Evolutionary conservation across 2,113 vertebrate species (phyloP).

Genomic region (Struthio camelus): DNA sequence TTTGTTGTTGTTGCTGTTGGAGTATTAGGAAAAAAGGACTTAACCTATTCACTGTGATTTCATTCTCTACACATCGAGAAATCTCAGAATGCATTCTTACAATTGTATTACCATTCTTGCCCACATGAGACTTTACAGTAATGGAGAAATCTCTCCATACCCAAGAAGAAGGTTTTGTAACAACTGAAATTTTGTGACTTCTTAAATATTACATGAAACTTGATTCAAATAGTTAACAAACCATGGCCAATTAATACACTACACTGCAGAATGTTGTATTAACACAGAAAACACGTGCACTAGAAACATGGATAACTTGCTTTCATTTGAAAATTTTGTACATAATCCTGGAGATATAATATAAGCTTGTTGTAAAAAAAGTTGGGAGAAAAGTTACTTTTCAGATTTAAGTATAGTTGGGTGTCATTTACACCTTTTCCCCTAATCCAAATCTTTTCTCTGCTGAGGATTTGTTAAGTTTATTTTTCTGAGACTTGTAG

Average conservation of each 20-base stretch:
- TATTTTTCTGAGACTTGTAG: background rate
- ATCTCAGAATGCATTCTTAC: background rate
- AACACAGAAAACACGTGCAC: background rate
- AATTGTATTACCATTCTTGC: background rate
- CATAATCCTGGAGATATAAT: background rate
- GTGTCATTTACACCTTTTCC: background rate
- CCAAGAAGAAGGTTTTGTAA: background rate
- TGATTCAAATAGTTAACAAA: background rate
- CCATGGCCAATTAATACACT: background rate
- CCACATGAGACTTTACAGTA: background rate
- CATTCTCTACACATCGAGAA: background rate
- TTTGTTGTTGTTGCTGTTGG: background rate
- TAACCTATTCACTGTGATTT: background rate
- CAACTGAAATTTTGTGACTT: background rate
- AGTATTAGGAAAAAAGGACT: background rate
- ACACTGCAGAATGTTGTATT: background rate
- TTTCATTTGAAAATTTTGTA: background rate
- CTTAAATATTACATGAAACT: background rate
- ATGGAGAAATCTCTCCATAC: background rate
- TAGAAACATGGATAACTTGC: background rate
- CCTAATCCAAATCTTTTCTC: background rate
- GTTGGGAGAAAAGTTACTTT: background rate
- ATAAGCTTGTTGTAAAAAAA: background rate
- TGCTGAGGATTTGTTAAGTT: background rate
- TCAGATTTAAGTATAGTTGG: background rate